A percentile compares a stretch with the other conserved stretches of the same genome.
Conservation (phyloP, 2,113 vertebrate species). For the Cryptoleucopteryx plumbea region DNA sequence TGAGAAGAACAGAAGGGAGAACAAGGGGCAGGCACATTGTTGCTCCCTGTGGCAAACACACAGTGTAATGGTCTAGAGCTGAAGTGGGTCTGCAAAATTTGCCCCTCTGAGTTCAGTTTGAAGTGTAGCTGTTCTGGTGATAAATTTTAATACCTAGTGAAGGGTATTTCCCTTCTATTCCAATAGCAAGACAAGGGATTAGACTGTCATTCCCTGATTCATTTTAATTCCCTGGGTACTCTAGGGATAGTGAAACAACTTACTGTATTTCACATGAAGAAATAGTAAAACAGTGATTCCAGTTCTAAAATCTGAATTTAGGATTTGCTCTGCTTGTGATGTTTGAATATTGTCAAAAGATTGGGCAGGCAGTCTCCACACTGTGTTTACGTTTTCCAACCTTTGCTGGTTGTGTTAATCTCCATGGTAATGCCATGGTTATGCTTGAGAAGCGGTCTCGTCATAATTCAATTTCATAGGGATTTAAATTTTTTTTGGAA, state of each 20-base stretch:
- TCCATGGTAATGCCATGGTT: slow-evolving; percentile 25
- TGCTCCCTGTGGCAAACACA: not conserved
- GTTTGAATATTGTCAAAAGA: not conserved
- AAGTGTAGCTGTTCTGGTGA: not conserved
- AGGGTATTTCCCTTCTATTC: not conserved
- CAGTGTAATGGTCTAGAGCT: not conserved
- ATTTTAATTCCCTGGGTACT: not conserved
- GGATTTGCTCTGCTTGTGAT: not conserved
- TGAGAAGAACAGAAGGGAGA: not conserved
- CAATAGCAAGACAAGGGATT: not conserved
- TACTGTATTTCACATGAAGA: not conserved
- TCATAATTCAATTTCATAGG: not conserved
- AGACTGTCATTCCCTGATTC: not conserved
- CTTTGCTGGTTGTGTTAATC: slow-evolving; percentile 8
- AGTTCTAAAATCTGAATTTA: not conserved
- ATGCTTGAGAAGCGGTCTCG: not conserved
- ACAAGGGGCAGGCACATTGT: not conserved
- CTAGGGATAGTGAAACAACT: not conserved
- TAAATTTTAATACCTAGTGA: not conserved
- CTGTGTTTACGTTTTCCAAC: not conserved
- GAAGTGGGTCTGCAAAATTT: not conserved
- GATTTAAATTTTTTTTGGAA: not conserved
- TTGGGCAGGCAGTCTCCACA: not conserved
- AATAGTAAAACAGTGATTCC: not conserved
- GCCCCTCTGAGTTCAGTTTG: not conserved